These are phyloP conservation scores for Junonia oenone DNA, from an alignment of 2,888 invertebrate species.

Conservation along the genomic window DNA sequence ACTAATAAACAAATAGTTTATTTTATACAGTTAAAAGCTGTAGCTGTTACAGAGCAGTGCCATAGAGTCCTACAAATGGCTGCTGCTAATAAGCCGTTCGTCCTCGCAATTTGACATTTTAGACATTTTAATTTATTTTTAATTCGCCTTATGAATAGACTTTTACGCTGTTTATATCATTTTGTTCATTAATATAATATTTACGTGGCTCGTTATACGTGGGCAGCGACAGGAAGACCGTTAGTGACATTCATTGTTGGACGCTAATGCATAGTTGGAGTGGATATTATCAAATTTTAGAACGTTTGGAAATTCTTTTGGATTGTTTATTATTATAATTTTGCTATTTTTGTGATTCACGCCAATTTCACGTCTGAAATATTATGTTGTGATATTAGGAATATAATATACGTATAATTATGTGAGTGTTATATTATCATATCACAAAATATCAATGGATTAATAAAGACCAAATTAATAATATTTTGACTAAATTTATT, in stretches of 20 bases:
- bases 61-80: slow-evolving; percentile 36
- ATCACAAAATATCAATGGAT: too few species aligned
- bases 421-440: too few species aligned
- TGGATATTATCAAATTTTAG: slow-evolving; percentile 26
- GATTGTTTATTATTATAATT: too few species aligned
- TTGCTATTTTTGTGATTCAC: too few species aligned
- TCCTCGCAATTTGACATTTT: slow-evolving; percentile 74
- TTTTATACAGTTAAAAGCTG: too few species aligned
- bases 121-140: slow-evolving; percentile 73
- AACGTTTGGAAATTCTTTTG: slow-evolving; percentile 46
- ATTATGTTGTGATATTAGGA: too few species aligned
- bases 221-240: slow-evolving; percentile 51
- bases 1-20: too few species aligned
- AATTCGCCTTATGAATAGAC: slow-evolving; percentile 70
- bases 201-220: slow-evolving; percentile 61
- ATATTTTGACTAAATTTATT: too few species aligned
- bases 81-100: slow-evolving; percentile 59
- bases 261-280: slow-evolving; percentile 8
- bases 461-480: too few species aligned
- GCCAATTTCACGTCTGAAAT: too few species aligned
- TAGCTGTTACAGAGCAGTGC: slow-evolving; percentile 40
- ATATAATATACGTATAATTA: too few species aligned
- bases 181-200: slow-evolving; percentile 72
- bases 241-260: slow-evolving; percentile 42
- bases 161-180: slow-evolving; percentile 74